These are phyloP conservation scores for Sminthopsis crassicaudata DNA, from an alignment of 2,113 vertebrate species.

Conservation along the genomic window DNA sequence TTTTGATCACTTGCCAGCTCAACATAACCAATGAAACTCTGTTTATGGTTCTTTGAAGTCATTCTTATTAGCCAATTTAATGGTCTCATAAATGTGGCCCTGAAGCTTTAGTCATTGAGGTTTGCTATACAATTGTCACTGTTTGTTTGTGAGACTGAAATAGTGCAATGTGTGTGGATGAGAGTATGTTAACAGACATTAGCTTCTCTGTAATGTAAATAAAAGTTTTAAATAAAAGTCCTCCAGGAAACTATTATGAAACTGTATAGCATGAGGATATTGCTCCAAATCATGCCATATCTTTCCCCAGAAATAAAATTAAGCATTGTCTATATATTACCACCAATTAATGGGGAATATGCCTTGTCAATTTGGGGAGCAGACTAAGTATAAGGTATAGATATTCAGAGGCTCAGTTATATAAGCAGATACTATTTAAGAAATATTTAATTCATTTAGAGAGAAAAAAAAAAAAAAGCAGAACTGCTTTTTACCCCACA, in stretches of 20 bases:
- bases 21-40: slow-evolving; percentile 49
- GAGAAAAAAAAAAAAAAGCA: not conserved
- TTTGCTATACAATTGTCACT: slow-evolving; percentile 1
- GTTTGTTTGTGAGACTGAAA: not conserved
- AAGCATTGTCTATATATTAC: not conserved
- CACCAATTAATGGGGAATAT: not conserved
- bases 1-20: not conserved
- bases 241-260: not conserved
- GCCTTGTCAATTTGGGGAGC: not conserved
- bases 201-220: not conserved
- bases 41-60: not conserved
- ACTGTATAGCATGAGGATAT: not conserved
- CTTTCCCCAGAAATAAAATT: not conserved
- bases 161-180: not conserved
- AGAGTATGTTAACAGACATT: not conserved
- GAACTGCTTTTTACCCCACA: not conserved
- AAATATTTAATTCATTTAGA: not conserved
- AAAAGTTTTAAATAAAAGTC: not conserved
- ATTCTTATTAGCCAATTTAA: slow-evolving; percentile 40
- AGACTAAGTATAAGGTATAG: not conserved
- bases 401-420: not conserved
- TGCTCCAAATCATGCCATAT: not conserved
- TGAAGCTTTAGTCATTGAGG: not conserved
- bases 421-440: not conserved
- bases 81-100: not conserved